A percentile compares a stretch with the other conserved stretches of the same genome.
These are phyloP conservation scores for Eupithecia centaureata DNA, from an alignment of 2,888 invertebrate genomes.

Conservation along the genomic window DNA sequence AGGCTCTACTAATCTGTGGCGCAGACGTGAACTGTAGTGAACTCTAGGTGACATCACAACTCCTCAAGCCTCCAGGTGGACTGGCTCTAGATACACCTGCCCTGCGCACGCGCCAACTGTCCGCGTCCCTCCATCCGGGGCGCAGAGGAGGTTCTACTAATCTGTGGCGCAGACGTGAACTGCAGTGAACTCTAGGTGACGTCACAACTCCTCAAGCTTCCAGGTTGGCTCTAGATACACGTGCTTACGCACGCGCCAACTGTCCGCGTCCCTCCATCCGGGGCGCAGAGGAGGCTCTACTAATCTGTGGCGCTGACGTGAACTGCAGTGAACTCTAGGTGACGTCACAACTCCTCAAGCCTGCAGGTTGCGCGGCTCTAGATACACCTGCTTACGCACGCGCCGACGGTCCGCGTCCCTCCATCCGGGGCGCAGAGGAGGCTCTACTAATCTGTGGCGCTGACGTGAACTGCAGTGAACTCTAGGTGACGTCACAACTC, in stretches of 20 bases:
- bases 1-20: background rate
- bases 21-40: slow-evolving; percentile 3
- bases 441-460: background rate
- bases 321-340: slow-evolving; percentile 3
- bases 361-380: slow-evolving; percentile 49
- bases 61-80: slow-evolving; percentile 41
- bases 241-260: slow-evolving; percentile 79
- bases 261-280: slow-evolving; percentile 57
- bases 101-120: slow-evolving; percentile 79
- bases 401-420: slow-evolving; percentile 69
- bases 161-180: slow-evolving; percentile 1
- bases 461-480: slow-evolving; percentile 4
- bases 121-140: slow-evolving; percentile 51
- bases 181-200: background rate
- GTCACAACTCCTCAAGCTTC: slow-evolving; percentile 13
- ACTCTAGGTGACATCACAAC: background rate
- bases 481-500: background rate
- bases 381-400: slow-evolving; percentile 80
- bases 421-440: slow-evolving; percentile 40
- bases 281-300: slow-evolving; percentile 33
- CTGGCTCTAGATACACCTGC: slow-evolving; percentile 66
- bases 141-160: slow-evolving; percentile 29
- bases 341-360: slow-evolving; percentile 6
- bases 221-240: slow-evolving; percentile 60
- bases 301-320: background rate